Conservation (phyloP, 2,797 vertebrate species). For the Brotogeris chrysoptera region DNA sequence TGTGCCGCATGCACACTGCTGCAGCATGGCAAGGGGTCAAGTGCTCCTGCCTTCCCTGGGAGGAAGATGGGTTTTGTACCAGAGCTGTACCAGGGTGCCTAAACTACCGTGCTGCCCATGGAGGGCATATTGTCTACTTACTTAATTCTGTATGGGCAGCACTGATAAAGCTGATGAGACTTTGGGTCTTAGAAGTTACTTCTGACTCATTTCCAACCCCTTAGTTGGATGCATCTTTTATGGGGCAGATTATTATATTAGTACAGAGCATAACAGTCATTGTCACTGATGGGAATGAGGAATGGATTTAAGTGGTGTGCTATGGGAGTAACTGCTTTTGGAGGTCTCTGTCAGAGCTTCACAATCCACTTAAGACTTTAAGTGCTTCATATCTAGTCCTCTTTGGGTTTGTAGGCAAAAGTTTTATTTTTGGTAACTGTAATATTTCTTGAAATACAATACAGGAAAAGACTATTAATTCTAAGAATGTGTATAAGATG, state of each 20-base stretch:
- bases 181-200: background rate
- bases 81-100: background rate
- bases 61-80: background rate
- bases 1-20: background rate
- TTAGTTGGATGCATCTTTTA: background rate
- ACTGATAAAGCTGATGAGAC: background rate
- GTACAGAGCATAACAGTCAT: fast-evolving
- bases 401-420: background rate
- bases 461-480: background rate
- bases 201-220: background rate
- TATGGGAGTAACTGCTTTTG: fast-evolving
- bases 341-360: background rate
- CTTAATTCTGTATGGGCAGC: background rate
- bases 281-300: fast-evolving
- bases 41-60: background rate
- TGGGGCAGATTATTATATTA: background rate
- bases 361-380: fast-evolving
- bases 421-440: background rate
- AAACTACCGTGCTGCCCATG: background rate
- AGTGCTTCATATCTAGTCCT: background rate
- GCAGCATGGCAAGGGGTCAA: too few relatives aligned
- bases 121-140: background rate
- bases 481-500: background rate
- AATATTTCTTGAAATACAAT: background rate
- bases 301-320: background rate